Evolutionary conservation across 2,888 invertebrate genomes (phyloP), one percentile per base, ranked within the genome.

Genomic region (Exephanes ischioxanthus): DNA sequence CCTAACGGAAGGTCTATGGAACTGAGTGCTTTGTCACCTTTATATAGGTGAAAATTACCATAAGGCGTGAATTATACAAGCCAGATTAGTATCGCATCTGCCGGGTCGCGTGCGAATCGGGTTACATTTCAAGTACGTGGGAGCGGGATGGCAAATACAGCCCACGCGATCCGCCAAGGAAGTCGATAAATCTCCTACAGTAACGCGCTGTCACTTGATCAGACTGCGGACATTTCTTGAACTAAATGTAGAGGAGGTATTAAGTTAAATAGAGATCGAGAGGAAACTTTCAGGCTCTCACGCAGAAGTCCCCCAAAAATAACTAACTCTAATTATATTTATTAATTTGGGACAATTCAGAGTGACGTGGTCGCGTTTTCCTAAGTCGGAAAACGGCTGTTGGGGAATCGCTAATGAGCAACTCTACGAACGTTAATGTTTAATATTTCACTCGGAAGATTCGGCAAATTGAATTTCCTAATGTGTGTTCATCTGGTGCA

Each of bases 1-100:
- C 3, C 26, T 30, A 14, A 33, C 30, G 1, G 5, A 33, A 63
- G 16, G 16, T 6, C 16, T 30, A n/a, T 16, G 30, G 22, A 61
- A 16, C 22, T 30, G 26, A 30, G 30, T 16, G 2, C 16, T 16
- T 33, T 33, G 30, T 26, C 30, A 33, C 63, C 6, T 63, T 63
- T 63, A 63, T 63, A 5, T 30, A 63, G 30, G 63, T 63, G 63
- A 63, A 33, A 63, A 63, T 63, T 16, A 33, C 16, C 30, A 16
- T 30, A n/a, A 63, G 16, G 30, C 16, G 63, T 30, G 33, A 63
- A 63, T 63, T 33, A 30, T 63, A 63, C 16, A 9, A n/a, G 16
- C 11, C 30, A 63, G 63, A 63, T 63, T 63, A 16, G 30, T 33
- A 63, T 30, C 63, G 16, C 16, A 14, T 33, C 16, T 30, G 63